Evolutionary conservation across 2,113 vertebrate genomes (phyloP), one percentile per base, ranked within the genome.

Genomic region (Rhynchopsitta pachyrhyncha): DNA sequence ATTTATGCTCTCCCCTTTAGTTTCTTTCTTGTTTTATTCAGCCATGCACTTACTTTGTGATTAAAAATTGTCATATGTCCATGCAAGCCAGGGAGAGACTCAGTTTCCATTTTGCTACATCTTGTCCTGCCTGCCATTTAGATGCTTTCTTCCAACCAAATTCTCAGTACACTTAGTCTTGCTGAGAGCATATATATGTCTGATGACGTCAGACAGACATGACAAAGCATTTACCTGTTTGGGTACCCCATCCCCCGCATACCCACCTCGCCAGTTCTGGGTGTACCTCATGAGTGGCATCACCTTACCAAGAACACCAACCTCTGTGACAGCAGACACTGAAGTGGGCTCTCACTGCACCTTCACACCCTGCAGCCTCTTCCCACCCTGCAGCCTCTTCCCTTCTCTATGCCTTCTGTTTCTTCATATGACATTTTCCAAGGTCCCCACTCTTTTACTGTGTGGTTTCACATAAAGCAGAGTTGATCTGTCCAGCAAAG

Each of bases 401-500:
- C 87, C 80, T 75, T 86, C 78, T 67, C 82, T 47, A 23, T 39
- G 22, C n/a, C 35, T 93, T 71, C 71, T 4, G 0, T 69, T 89
- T 74, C 81, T 92, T 86, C 35, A 42, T 55, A 70, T 66, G 46
- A 69, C 42, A 68, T 88, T 89, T 96, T 33, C 44, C 55, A 70
- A 82, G 50, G 92, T 93, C 68, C 50, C 66, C 62, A 62, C 50
- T 59, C 70, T 93, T 96, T 62, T 78, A 63, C 35, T 79, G 3
- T 59, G 49, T 20, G 10, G 4, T 79, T 96, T 88, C 59, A 87
- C 62, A 78, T 16, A 90, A 77, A 96, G 73, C 86, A 87, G 95
- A 97, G 96, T 97, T 97, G 92, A 96, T 95, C 93, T 95, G 90
- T 67, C 88, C 84, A 60, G 94, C 42, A 95, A 98, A 98, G 97